Percentiles rank a stretch among this genome's conserved stretches.
Conservation (phyloP, 2,113 vertebrate species). For the Cranoglanis bouderius region DNA sequence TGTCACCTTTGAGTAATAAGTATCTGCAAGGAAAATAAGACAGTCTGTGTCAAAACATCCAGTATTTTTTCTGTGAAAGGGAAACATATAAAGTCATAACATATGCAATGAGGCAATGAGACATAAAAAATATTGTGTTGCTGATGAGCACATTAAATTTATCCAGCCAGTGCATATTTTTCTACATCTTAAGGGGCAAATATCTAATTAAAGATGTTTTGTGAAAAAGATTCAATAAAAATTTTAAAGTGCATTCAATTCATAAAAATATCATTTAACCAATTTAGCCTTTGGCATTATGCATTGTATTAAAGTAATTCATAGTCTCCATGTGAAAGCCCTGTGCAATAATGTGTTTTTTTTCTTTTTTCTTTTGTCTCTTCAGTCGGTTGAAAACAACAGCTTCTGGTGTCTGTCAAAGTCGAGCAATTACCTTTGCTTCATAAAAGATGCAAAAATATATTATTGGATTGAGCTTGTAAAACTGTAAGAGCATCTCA, state of each 20-base stretch:
- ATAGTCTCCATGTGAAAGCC: neutral
- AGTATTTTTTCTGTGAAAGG: neutral
- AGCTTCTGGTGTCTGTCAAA: neutral
- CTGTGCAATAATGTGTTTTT: neutral
- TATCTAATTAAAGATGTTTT: neutral
- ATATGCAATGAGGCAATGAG: neutral
- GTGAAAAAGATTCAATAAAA: neutral
- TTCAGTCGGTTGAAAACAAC: constrained; percentile 26
- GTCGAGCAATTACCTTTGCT: neutral
- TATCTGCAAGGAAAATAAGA: neutral
- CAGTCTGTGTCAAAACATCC: neutral
- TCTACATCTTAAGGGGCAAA: neutral
- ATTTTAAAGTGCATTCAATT: neutral
- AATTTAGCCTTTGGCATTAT: neutral
- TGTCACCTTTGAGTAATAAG: neutral
- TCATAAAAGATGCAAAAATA: constrained; percentile 36
- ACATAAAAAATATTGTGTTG: neutral
- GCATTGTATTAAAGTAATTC: neutral
- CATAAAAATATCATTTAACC: neutral
- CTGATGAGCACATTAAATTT: neutral
- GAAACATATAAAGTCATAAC: neutral
- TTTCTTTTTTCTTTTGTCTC: neutral
- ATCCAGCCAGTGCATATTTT: neutral
- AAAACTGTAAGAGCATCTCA: constrained; percentile 17
- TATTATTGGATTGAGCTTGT: neutral